Base-by-base conservation (phyloP, 1,140 invertebrate species). In the Drosophila teissieri region DNA sequence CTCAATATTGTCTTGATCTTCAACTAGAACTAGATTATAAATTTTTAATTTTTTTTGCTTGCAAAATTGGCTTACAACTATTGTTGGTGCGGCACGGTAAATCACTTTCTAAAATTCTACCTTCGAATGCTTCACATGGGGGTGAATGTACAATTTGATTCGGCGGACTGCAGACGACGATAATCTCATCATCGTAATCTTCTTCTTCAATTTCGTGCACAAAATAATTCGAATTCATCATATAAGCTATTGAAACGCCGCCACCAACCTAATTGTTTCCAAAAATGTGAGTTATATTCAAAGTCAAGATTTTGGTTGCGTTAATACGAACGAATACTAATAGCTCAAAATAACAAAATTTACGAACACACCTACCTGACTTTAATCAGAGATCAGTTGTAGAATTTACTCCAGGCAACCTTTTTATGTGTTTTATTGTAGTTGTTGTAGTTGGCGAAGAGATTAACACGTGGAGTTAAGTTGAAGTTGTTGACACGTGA, bases 321-420 rank as follows among this genome's bases (percentile, higher is more conserved):
- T 19, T 39, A 34, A 60, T 44, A 14, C 37, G 11, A 44, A 46
- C 52, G 39, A 22, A 48, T 39, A 55, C 51, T 17, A 48, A 53
- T 17, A 40, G 40, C 37, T 68, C 42, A 46, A 19, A 14, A 7
- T 24, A 31, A 31, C 31, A 31, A 48, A 49, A 77, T 80, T 42
- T 67, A 56, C 19, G 39, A 49, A 49, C 57, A 36, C 63, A 85
- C 89, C 73, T 85, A 91, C 89, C 90, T 90, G 84, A 69, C 85
- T 91, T 92, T 78, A 84, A 80, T 92, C 79, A 91, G 83, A 80
- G 80, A 92, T 92, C 91, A 92, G 91, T 92, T 92, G 91, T 90
- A 91, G 91, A 90, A 92, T 79, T 92, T 92, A 79, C 89, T 92
- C 91, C 91, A 92, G 91, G 91, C 91, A 91, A 92, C 91, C 91